Conservation (phyloP, 2,888 invertebrate genomes). For the Helicoverpa assulta region DNA sequence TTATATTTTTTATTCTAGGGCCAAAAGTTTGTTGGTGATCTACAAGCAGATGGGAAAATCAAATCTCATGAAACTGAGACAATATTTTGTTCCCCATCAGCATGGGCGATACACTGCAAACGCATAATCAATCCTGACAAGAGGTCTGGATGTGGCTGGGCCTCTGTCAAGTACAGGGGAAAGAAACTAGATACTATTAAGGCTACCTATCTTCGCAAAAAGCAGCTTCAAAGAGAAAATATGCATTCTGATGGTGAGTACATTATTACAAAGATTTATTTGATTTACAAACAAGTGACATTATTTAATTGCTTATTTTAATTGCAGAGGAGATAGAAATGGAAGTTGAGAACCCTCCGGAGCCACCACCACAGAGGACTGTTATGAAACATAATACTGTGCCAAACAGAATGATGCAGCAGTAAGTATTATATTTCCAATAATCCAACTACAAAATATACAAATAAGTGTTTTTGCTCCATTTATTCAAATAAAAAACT, state of each 20-base stretch:
- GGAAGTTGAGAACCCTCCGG: constrained; percentile 91
- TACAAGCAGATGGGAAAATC: constrained; percentile 96
- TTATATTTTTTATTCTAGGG: constrained; percentile 89
- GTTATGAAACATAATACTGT: constrained; percentile 94
- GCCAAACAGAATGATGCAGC: constrained; percentile 93
- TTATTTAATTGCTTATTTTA: constrained; percentile 44
- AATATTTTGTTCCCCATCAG: constrained; percentile 96
- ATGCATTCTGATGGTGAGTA: constrained; percentile 85
- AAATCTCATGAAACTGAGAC: constrained; percentile 96
- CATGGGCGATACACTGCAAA: constrained; percentile 98
- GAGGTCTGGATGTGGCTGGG: constrained; percentile 98
- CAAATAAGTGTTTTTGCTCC: too few relatives aligned
- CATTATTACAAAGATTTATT: constrained; percentile 1
- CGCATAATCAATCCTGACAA: constrained; percentile 97
- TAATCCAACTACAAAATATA: too few relatives aligned
- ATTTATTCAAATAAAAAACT: too few relatives aligned
- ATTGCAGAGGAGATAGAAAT: constrained; percentile 89
- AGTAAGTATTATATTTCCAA: constrained; percentile 89
- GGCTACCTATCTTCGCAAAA: constrained; percentile 95
- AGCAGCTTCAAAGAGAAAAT: constrained; percentile 90
- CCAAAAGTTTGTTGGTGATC: constrained; percentile 96
- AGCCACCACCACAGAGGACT: constrained; percentile 91
- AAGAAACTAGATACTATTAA: constrained; percentile 97
- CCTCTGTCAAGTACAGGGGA: constrained; percentile 96
- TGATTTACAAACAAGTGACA: neutral